Percentiles rank a stretch among this genome's conserved stretches.
These are phyloP conservation scores for Tenthredo mesomela DNA, from an alignment of 2,888 invertebrate species.

Conservation along the genomic window DNA sequence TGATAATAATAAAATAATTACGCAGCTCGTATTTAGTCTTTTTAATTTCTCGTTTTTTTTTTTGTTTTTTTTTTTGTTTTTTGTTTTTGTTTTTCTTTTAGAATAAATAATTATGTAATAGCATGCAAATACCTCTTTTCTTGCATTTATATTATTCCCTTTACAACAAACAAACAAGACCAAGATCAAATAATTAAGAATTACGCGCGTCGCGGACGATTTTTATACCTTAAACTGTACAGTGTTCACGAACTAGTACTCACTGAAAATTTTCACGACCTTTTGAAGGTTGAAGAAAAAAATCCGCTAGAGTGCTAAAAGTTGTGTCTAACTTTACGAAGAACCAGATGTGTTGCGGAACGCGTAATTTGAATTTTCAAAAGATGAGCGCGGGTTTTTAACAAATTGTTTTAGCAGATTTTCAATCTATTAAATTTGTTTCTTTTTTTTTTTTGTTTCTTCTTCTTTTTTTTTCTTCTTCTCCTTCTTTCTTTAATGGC, in stretches of 20 bases:
- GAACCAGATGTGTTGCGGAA: not conserved
- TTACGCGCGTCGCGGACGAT: conserved; percentile 34
- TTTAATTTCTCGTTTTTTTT: too few species aligned
- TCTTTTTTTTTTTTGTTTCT: not conserved
- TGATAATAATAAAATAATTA: not conserved
- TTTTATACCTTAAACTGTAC: not conserved
- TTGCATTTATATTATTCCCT: conserved; percentile 12
- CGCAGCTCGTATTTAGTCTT: not conserved
- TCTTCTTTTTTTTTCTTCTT: too few species aligned
- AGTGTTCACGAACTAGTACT: not conserved
- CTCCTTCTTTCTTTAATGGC: not conserved
- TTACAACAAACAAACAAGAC: not conserved
- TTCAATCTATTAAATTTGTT: not conserved
- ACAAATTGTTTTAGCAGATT: conserved; percentile 27
- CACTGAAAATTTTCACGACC: not conserved
- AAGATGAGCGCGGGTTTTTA: not conserved
- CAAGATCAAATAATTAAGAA: conserved; percentile 40
- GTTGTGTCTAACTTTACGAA: not conserved
- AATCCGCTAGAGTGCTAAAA: not conserved
- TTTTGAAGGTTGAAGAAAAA: not conserved
- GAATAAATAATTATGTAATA: not conserved
- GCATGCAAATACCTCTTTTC: conserved; percentile 23
- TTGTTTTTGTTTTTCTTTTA: not conserved
- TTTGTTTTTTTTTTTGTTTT: too few species aligned
- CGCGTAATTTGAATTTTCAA: conserved; percentile 11